These are phyloP conservation scores for Liparis tanakae DNA, from an alignment of 2,797 vertebrate genomes.

Conservation along the genomic window DNA sequence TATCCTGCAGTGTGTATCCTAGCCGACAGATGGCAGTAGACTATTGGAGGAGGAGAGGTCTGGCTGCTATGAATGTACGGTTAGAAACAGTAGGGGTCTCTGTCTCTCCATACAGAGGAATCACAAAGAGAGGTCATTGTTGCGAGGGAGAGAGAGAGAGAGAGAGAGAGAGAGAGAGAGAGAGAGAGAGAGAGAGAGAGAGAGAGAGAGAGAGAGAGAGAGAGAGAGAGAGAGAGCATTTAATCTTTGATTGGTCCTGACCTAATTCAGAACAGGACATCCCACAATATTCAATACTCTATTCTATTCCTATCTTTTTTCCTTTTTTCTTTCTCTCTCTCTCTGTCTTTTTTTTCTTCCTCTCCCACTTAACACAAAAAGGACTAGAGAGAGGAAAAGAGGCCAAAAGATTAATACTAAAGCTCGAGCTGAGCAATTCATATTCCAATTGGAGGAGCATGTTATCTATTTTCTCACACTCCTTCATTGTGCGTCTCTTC, in stretches of 20 bases:
- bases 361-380: slow-evolving; percentile 62
- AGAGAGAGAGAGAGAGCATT: slow-evolving; percentile 52
- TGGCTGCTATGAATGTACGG: neutral
- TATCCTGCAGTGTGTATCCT: neutral
- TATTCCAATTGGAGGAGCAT: slow-evolving; percentile 71
- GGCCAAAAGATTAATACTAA: slow-evolving; percentile 76
- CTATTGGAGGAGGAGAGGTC: slow-evolving; percentile 6
- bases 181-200: slow-evolving; percentile 1
- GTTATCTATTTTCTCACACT: slow-evolving; percentile 78
- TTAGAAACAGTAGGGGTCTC: slow-evolving; percentile 78
- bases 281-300: slow-evolving; percentile 76
- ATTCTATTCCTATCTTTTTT: slow-evolving; percentile 45
- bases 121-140: slow-evolving; percentile 38
- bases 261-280: slow-evolving; percentile 85
- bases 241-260: slow-evolving; percentile 83
- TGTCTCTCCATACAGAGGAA: slow-evolving; percentile 72
- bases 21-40: slow-evolving; percentile 72
- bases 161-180: slow-evolving; percentile 7
- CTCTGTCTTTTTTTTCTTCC: slow-evolving; percentile 12
- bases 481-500: slow-evolving; percentile 57
- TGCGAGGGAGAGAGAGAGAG: slow-evolving; percentile 1
- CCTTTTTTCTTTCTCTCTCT: slow-evolving; percentile 7
- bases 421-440: slow-evolving; percentile 73
- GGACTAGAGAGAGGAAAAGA: slow-evolving; percentile 71
- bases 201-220: slow-evolving; percentile 6